Percentiles rank a stretch among this genome's conserved stretches.
Evolutionary conservation across 2,113 vertebrate genomes (phyloP).

Genomic region (Pogona vitticeps): DNA sequence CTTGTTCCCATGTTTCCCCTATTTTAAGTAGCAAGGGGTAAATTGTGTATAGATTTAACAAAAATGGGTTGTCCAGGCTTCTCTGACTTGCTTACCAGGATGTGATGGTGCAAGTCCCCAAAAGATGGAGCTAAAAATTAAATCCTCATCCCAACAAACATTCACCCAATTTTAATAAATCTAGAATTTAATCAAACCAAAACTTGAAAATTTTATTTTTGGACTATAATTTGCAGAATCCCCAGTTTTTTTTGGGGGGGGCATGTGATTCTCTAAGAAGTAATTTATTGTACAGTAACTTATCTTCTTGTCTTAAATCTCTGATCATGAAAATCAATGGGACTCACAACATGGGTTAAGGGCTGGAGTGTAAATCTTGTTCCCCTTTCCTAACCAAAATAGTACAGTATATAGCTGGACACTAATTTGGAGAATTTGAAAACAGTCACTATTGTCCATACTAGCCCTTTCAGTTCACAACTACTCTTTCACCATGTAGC

Average conservation of each 20-base stretch:
- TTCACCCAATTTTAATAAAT: background rate
- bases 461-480: background rate
- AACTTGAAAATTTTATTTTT: background rate
- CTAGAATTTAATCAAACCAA: background rate
- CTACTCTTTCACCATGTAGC: background rate
- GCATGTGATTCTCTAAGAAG: too few relatives aligned
- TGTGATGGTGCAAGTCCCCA: background rate
- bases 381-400: background rate
- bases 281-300: too few relatives aligned
- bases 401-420: background rate
- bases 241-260: too few relatives aligned
- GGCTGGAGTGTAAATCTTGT: background rate
- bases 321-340: background rate
- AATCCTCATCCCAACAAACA: background rate
- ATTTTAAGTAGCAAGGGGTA: background rate
- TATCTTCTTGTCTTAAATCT: background rate
- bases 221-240: too few relatives aligned
- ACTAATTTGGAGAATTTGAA: background rate
- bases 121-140: background rate
- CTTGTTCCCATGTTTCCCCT: background rate
- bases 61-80: background rate
- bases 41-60: background rate
- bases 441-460: background rate
- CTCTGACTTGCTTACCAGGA: background rate
- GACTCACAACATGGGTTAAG: background rate